phyloP scores from a whole-genome alignment of 2,113 vertebrate genomes.

The Spea multiplicata region DNA sequence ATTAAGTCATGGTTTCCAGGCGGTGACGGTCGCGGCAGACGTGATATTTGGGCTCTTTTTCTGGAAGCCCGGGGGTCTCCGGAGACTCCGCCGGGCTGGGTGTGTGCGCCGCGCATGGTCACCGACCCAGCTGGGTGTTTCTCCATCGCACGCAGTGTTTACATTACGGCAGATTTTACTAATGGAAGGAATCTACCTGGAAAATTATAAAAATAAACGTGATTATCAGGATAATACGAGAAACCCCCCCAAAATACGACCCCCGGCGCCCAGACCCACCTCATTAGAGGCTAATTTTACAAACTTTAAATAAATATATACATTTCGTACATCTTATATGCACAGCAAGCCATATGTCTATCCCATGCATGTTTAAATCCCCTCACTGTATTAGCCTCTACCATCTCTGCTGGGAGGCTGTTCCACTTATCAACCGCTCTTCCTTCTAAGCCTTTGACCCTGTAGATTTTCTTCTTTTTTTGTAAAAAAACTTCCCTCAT shows the following conservation, averaged over 20 bases:
- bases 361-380: too few species aligned
- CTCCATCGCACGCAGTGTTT: neutral
- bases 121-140: neutral
- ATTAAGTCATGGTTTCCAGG: slow-evolving; percentile 1
- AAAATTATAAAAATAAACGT: neutral
- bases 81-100: neutral
- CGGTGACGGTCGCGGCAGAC: neutral
- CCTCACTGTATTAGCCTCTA: too few species aligned
- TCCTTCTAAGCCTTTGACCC: too few species aligned
- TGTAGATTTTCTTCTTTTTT: too few species aligned
- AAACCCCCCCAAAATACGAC: neutral
- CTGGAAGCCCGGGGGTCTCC: neutral
- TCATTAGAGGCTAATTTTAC: neutral
- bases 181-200: slow-evolving; percentile 3
- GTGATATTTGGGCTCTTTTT: neutral
- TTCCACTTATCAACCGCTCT: too few species aligned
- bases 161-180: slow-evolving; percentile 1
- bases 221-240: neutral
- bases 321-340: too few species aligned
- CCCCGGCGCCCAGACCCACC: neutral
- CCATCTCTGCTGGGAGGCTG: too few species aligned
- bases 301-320: too few species aligned
- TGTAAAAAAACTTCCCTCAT: too few species aligned
- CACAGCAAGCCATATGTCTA: too few species aligned
- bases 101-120: neutral